Conservation (phyloP, 1,140 invertebrate species). For the Paralvinella palmiformis region DNA sequence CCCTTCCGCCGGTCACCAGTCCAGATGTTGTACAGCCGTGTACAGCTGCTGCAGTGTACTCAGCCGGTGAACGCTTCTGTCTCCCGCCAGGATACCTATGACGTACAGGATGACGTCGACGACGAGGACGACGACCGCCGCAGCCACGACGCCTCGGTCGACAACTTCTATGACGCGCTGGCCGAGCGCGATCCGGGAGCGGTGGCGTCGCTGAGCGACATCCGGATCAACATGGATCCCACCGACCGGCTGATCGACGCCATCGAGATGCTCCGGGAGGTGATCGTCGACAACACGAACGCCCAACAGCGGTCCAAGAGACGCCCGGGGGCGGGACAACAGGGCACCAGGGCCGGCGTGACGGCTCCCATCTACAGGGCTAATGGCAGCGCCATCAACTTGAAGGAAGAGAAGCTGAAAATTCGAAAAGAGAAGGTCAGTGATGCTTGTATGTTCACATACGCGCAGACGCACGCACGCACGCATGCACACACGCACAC, state of each 20-base stretch:
- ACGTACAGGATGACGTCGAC: not conserved
- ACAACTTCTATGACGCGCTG: slow-evolving; percentile 1
- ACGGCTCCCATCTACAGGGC: not conserved
- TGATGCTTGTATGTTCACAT: not conserved
- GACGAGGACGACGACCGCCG: not conserved
- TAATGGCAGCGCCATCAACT: not conserved
- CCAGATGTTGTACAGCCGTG: not conserved
- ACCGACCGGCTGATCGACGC: slow-evolving; percentile 12
- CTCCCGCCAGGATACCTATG: not conserved
- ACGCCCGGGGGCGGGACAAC: not conserved
- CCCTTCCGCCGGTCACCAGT: too few species aligned
- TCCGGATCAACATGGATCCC: slow-evolving; percentile 1
- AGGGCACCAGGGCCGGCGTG: not conserved
- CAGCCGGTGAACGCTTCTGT: not conserved
- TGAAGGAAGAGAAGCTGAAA: slow-evolving; percentile 13
- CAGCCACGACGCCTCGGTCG: not conserved
- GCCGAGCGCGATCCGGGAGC: not conserved
- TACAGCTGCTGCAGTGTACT: not conserved
- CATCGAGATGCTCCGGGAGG: slow-evolving; percentile 10
- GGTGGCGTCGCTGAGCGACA: not conserved
- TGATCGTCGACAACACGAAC: slow-evolving; percentile 13
- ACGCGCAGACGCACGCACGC: not conserved
- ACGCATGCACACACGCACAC: not conserved
- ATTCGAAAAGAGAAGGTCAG: slow-evolving; percentile 13
- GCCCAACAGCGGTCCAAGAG: slow-evolving; percentile 2